Evolutionary conservation across 2,888 invertebrate species (phyloP).

Genomic region (Erebia ligea): DNA sequence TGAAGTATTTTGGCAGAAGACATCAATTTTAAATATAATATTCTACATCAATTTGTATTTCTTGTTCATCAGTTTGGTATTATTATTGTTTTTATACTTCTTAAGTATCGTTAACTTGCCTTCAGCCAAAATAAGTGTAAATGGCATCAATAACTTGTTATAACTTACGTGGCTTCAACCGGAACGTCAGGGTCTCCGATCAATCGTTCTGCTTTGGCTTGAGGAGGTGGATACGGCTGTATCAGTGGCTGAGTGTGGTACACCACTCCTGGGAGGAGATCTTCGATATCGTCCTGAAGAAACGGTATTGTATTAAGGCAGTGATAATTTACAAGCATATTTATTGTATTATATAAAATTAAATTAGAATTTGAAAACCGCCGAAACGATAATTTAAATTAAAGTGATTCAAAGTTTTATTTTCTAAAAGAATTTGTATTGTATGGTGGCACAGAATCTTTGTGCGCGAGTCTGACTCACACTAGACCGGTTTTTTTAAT

Average conservation of each 20-base stretch:
- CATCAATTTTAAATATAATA: background rate
- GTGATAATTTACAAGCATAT: background rate
- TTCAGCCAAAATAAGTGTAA: conserved; percentile 12
- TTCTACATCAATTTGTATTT: no score
- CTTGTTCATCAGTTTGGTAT: no score
- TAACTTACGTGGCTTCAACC: conserved; percentile 91
- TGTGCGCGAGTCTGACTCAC: no score
- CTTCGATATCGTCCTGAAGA: conserved; percentile 80
- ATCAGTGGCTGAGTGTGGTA: conserved; percentile 87
- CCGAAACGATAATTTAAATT: no score
- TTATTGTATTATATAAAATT: no score
- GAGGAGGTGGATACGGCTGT: conserved; percentile 87
- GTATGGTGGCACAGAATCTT: no score
- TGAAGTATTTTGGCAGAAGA: conserved; percentile 11
- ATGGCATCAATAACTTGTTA: background rate
- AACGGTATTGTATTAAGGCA: background rate
- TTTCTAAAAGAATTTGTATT: no score
- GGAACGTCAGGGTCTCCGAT: conserved; percentile 88
- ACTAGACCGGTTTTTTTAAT: no score
- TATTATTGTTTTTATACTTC: no score
- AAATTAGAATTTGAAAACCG: no score
- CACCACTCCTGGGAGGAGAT: conserved; percentile 81
- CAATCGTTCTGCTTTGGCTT: conserved; percentile 86
- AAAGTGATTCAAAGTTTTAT: no score
- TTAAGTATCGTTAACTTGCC: background rate